Conservation (phyloP, 2,888 invertebrate species). For the Noctuana brunneofusca region DNA sequence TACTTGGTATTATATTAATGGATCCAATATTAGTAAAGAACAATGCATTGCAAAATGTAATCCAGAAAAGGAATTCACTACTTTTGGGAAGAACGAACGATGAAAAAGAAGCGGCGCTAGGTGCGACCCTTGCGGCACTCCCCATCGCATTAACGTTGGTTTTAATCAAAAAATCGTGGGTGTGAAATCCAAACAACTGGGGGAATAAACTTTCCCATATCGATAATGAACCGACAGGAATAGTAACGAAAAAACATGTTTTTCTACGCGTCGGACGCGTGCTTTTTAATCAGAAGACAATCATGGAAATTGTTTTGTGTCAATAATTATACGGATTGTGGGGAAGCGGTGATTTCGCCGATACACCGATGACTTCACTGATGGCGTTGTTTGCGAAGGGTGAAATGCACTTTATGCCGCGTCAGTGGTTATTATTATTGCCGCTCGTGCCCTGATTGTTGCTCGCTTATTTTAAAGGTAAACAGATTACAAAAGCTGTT, state of each 20-base stretch:
- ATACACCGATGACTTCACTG: slow-evolving; percentile 56
- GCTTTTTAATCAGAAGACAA: slow-evolving; percentile 67
- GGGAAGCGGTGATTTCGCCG: slow-evolving; percentile 48
- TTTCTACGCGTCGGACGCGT: slow-evolving; percentile 61
- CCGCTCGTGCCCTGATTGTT: slow-evolving; percentile 5
- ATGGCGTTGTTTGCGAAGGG: slow-evolving; percentile 56
- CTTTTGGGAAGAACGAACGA: slow-evolving; percentile 13
- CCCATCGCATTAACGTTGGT: slow-evolving; percentile 64
- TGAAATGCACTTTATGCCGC: slow-evolving; percentile 31
- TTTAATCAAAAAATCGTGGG: slow-evolving; percentile 79
- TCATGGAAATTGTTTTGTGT: slow-evolving; percentile 66
- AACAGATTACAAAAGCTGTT: neutral
- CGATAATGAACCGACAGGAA: slow-evolving; percentile 74
- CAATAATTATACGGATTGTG: slow-evolving; percentile 63
- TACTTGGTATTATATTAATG: neutral
- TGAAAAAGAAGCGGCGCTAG: slow-evolving; percentile 58
- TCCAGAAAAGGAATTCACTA: slow-evolving; percentile 9
- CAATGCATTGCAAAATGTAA: slow-evolving; percentile 1
- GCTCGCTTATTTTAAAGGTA: slow-evolving; percentile 8
- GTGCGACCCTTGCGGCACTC: slow-evolving; percentile 73
- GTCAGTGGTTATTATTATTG: slow-evolving; percentile 28
- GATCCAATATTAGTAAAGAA: too few relatives aligned
- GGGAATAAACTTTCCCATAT: slow-evolving; percentile 77
- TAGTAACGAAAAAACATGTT: slow-evolving; percentile 63
- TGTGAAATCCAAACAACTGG: slow-evolving; percentile 78